These are phyloP conservation scores for Lacanobia wlatinum DNA, from an alignment of 2,888 invertebrate species.

Conservation along the genomic window DNA sequence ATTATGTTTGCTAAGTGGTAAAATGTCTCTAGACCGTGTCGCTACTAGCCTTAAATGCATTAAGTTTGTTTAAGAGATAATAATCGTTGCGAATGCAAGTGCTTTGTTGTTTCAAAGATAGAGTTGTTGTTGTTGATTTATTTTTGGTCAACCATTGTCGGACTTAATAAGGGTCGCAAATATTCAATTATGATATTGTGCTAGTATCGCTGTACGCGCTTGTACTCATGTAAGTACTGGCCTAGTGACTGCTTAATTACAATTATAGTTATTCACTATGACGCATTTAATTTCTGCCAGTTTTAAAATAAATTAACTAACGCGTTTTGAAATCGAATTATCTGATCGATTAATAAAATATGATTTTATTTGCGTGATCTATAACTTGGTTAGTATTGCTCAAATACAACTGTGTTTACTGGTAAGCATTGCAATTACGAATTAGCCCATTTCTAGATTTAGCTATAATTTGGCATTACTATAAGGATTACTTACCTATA, in stretches of 20 bases:
- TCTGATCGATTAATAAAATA: constrained; percentile 13
- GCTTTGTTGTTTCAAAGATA: constrained; percentile 88
- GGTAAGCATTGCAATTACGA: not conserved
- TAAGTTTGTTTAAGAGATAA: constrained; percentile 90
- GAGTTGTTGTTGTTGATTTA: constrained; percentile 89
- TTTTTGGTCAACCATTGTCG: constrained; percentile 87
- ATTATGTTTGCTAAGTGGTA: constrained; percentile 75
- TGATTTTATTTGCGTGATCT: constrained; percentile 6
- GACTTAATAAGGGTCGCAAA: constrained; percentile 80
- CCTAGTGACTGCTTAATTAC: constrained; percentile 47
- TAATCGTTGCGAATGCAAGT: constrained; percentile 89
- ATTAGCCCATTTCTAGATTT: not conserved
- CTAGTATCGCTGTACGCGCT: constrained; percentile 50
- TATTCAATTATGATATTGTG: constrained; percentile 73
- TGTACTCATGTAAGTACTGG: constrained; percentile 32
- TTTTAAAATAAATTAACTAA: constrained; percentile 28
- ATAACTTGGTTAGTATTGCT: not conserved
- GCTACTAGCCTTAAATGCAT: constrained; percentile 90
- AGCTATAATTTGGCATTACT: not conserved
- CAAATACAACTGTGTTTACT: not conserved
- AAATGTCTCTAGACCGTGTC: constrained; percentile 89
- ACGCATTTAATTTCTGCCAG: constrained; percentile 25
- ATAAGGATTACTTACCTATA: too few species aligned
- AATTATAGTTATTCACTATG: constrained; percentile 20
- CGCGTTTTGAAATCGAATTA: constrained; percentile 32